phyloP scores from a whole-genome alignment of 1,140 invertebrate genomes.

The Camponotus floridanus region DNA sequence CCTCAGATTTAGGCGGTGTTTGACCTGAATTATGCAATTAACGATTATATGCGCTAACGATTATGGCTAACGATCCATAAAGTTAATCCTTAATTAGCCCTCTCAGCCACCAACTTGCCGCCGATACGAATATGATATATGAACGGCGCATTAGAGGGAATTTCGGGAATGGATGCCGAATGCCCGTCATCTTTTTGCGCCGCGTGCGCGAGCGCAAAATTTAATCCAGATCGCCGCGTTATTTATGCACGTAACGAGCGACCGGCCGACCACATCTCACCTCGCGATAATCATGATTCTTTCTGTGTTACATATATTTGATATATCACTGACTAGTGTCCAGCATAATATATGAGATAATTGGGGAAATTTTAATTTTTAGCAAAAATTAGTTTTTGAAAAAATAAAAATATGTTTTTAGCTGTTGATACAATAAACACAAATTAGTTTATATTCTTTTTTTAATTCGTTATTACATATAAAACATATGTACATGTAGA shows the following conservation, averaged over 20 bases:
- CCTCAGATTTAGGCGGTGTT: slow-evolving; percentile 79
- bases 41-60: slow-evolving; percentile 56
- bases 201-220: slow-evolving; percentile 7
- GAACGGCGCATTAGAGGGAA: slow-evolving; percentile 16
- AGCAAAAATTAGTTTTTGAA: not conserved
- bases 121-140: slow-evolving; percentile 45
- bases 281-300: slow-evolving; percentile 25
- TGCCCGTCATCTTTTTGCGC: slow-evolving; percentile 48
- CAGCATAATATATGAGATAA: not conserved
- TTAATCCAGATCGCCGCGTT: slow-evolving; percentile 45
- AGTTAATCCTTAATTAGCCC: slow-evolving; percentile 66
- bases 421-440: not conserved
- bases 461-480: not conserved
- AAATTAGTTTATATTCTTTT: not conserved
- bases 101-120: slow-evolving; percentile 42
- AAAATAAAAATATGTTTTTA: not conserved
- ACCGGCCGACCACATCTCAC: not conserved
- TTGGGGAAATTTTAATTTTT: not conserved
- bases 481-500: not conserved
- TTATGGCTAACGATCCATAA: slow-evolving; percentile 63
- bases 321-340: not conserved
- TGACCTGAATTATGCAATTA: slow-evolving; percentile 73
- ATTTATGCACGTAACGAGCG: slow-evolving; percentile 33
- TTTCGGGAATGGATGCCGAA: slow-evolving; percentile 1
- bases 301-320: not conserved